Evolutionary conservation across 2,888 invertebrate genomes (phyloP).

Genomic region (Tetheella fluctuosa): DNA sequence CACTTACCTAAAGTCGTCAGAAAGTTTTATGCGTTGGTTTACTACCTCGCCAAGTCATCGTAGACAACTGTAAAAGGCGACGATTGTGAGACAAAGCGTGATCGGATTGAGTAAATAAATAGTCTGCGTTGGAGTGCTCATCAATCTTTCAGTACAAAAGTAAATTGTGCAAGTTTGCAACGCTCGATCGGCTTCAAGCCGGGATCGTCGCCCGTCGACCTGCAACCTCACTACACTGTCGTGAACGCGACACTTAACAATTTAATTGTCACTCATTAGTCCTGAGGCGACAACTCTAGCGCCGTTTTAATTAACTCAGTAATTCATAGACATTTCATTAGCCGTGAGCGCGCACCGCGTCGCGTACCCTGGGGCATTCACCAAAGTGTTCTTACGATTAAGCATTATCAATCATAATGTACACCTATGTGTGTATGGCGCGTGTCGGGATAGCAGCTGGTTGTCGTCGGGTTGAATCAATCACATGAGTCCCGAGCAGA

Average conservation of each 20-base stretch:
- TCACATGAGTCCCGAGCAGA: slow-evolving; percentile 62
- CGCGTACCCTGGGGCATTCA: slow-evolving; percentile 40
- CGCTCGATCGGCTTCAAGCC: slow-evolving; percentile 31
- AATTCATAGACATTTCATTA: slow-evolving; percentile 73
- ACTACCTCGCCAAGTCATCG: slow-evolving; percentile 61
- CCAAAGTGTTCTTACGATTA: slow-evolving; percentile 43
- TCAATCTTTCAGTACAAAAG: slow-evolving; percentile 76
- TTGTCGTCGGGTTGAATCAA: slow-evolving; percentile 67
- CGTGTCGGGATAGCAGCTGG: slow-evolving; percentile 60
- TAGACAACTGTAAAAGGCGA: slow-evolving; percentile 70
- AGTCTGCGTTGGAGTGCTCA: slow-evolving; percentile 74
- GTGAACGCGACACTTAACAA: slow-evolving; percentile 75
- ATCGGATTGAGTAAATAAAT: slow-evolving; percentile 81
- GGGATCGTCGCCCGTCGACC: slow-evolving; percentile 74
- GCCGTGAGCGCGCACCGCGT: slow-evolving; percentile 40
- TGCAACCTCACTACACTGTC: slow-evolving; percentile 76
- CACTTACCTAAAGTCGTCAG: slow-evolving; percentile 48
- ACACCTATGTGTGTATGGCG: slow-evolving; percentile 27
- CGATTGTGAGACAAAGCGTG: slow-evolving; percentile 78
- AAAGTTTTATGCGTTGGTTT: slow-evolving; percentile 60
- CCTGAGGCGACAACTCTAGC: slow-evolving; percentile 67
- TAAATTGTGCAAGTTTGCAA: slow-evolving; percentile 74
- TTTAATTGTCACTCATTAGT: slow-evolving; percentile 81
- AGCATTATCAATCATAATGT: slow-evolving; percentile 64
- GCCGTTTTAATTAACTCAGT: slow-evolving; percentile 69